Evolutionary conservation across 2,113 vertebrate species (phyloP), one percentile per base, ranked within the genome.

Genomic region (Calyptommatus sinebrachiatus): DNA sequence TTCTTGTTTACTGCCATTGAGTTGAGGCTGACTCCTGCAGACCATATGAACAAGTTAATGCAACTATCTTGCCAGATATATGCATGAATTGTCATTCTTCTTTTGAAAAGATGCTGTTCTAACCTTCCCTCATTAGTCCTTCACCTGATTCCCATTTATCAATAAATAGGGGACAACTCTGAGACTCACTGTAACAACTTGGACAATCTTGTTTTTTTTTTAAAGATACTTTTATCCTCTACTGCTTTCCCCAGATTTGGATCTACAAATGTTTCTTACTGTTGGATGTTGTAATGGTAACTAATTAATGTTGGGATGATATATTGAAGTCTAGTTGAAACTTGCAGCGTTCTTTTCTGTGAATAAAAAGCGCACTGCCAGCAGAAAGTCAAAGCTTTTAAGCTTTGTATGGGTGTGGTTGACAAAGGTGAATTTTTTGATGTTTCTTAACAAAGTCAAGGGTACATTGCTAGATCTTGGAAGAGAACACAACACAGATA

Each of bases 251-350:
- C 57, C 79, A 76, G 35, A 22, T 20, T 16, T n/a, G 10, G 79
- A 76, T 76, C 57, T 73, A 70, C 78, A 16, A 14, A 20, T 5
- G 2, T n/a, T 66, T 4, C 76, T 83, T 45, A 78, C 61, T 76
- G 76, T 22, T 48, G 71, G 63, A 63, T 78, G 72, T 48, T 76
- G 20, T 31, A 73, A 12, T 78, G 80, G 66, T 71, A 73, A 62
- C 22, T 80, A 57, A 57, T 57, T 69, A 70, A 76, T 57, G 74
- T 63, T 80, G 45, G 62, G 29, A 31, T 83, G 73, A 63, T 68
- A 83, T 41, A 31, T 31, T 73, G 79, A 73, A 86, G 62, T 66
- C 72, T 41, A 76, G 77, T 53, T 1, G 46, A 78, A 41, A 65
- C 68, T 53, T 76, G 73, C 65, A 21, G 48, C 61, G n/a, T 73